Percentiles rank a stretch among this genome's conserved stretches.
phyloP scores from a whole-genome alignment of 2,888 invertebrate species.

The Synanthedon andrenaeformis region DNA sequence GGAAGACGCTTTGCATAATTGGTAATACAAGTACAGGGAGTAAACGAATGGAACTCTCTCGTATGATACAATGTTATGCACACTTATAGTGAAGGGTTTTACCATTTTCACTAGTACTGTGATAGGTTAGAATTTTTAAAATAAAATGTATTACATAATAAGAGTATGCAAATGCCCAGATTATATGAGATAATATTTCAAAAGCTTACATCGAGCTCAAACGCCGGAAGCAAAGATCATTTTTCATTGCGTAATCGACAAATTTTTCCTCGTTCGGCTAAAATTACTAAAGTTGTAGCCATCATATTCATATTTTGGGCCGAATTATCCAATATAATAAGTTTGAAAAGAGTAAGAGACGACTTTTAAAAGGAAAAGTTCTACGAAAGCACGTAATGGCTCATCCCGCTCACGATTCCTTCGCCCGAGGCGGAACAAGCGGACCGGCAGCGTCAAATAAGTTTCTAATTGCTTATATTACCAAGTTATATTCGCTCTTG shows the following conservation, averaged over 20 bases:
- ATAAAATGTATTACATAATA: too few relatives aligned
- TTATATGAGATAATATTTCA: conserved; percentile 16
- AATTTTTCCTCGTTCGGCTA: conserved; percentile 43
- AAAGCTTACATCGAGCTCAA: conserved; percentile 30
- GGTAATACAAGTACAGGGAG: conserved; percentile 56
- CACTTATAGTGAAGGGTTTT: conserved; percentile 2
- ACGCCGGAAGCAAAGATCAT: conserved; percentile 42
- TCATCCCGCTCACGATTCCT: conserved; percentile 66
- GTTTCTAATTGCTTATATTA: conserved; percentile 71
- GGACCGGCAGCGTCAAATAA: conserved; percentile 68
- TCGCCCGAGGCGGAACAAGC: conserved; percentile 61
- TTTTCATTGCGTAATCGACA: conserved; percentile 49
- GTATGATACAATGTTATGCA: conserved; percentile 18
- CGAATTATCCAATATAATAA: conserved; percentile 67
- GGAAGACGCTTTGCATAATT: conserved; percentile 68
- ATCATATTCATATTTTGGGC: conserved; percentile 63
- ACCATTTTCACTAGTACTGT: conserved; percentile 1
- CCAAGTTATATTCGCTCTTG: conserved; percentile 66
- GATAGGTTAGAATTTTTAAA: too few relatives aligned
- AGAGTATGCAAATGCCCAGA: too few relatives aligned
- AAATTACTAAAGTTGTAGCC: conserved; percentile 61
- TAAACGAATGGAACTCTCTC: conserved; percentile 12
- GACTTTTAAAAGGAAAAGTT: conserved; percentile 70
- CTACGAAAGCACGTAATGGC: conserved; percentile 64
- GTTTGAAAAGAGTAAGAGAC: conserved; percentile 65